These are phyloP conservation scores for Telmatochromis sp. DNA, from an alignment of 2,113 vertebrate genomes.

Conservation along the genomic window DNA sequence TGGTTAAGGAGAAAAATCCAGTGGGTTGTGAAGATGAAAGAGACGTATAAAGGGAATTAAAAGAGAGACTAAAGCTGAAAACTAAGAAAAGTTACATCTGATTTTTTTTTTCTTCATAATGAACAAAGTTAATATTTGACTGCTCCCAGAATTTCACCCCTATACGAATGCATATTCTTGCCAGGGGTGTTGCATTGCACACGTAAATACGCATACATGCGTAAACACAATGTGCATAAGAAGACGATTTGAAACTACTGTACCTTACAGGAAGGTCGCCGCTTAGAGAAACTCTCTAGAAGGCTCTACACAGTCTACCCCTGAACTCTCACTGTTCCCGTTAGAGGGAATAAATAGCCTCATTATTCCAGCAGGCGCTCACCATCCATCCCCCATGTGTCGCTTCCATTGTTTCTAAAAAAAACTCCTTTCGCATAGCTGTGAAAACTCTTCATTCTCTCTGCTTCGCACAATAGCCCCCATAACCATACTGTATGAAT, in stretches of 20 bases:
- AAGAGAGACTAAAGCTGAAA: background rate
- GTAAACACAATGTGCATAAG: background rate
- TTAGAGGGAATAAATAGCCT: constrained; percentile 55
- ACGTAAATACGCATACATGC: background rate
- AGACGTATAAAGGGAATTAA: background rate
- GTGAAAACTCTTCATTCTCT: background rate
- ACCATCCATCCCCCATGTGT: constrained; percentile 28
- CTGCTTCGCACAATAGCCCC: background rate
- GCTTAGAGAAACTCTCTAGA: constrained; percentile 19
- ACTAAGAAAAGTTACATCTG: background rate
- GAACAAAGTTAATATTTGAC: background rate
- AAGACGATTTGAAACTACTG: background rate
- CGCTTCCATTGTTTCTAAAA: constrained; percentile 20
- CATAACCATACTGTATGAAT: background rate
- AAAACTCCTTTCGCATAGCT: background rate
- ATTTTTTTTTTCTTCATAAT: background rate
- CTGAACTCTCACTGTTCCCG: constrained; percentile 39
- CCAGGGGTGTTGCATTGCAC: background rate
- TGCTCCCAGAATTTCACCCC: background rate
- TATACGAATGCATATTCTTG: background rate
- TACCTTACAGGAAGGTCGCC: constrained; percentile 48
- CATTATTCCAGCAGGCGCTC: constrained; percentile 37
- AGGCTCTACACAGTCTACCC: constrained; percentile 6
- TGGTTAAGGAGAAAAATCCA: background rate
- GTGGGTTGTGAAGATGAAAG: background rate